Evolutionary conservation across 92 coral and sea anemone species (phyloP), one percentile per base, ranked within the genome.

Genomic region (Epizoanthus rinbou): DNA sequence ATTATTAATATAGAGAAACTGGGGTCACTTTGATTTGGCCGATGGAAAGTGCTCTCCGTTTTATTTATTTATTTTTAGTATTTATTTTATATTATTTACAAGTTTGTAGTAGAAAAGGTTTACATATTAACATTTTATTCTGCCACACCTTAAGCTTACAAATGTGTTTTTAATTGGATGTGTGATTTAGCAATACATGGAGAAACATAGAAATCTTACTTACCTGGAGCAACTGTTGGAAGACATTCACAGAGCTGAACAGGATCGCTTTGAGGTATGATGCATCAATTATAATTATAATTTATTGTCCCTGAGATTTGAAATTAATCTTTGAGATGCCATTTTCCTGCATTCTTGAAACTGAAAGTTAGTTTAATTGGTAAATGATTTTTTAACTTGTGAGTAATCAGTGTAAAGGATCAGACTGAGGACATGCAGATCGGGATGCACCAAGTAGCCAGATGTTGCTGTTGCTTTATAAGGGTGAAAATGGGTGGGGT

Each of bases 211-310:
- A 47, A 96, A 96, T 74, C 90, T 96, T 8, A 81, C 97, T 2
- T 96, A 96, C 59, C 85, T 91, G 69, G 99, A 96, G 62, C 99
- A 96, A 58, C 86, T 91, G n/a, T 83, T 96, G 69, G 99, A 96
- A 53, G 98, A 96, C 37, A 93, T 92, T 67, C 91, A 96, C 91
- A 89, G 96, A 83, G 96, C 98, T n/a, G 99, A 96, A 47, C 97
- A 90, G 71, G 94, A 94, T 75, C 88, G 94, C 60, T 96, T 96
- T 94, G 98, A 94, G 97, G 99, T 96, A 52, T 3, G 13, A 39
- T 31, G n/a, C 53, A 60, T 59, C 8, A 13, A 33, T 6, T 1
- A 0, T 67, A 13, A 19, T 21, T 22, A 37, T 24, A 64, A 15
- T n/a, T n/a, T n/a, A n/a, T 62, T 23, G 25, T 62, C 9, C 33